These are phyloP conservation scores for Drosophila quasianomalipes DNA, from an alignment of 2,888 invertebrate species.

Conservation along the genomic window DNA sequence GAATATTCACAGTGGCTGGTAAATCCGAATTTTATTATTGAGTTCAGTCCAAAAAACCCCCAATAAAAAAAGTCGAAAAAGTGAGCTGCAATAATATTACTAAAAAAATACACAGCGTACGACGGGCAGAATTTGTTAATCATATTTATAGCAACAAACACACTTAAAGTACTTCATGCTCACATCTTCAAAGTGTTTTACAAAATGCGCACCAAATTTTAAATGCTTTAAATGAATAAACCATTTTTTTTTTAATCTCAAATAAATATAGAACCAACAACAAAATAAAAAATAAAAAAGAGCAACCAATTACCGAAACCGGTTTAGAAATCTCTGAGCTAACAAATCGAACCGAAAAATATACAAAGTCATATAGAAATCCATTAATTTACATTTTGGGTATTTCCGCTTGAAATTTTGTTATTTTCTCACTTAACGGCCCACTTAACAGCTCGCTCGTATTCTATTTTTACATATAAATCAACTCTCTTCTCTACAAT, in stretches of 20 bases:
- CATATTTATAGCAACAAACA: conserved; percentile 12
- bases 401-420: conserved; percentile 58
- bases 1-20: conserved; percentile 15
- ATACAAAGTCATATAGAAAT: conserved; percentile 51
- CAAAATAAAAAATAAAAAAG: conserved; percentile 36
- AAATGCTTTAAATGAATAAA: conserved; percentile 39
- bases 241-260: conserved; percentile 45
- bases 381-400: conserved; percentile 78
- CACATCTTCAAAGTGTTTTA: conserved; percentile 7
- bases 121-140: conserved; percentile 6
- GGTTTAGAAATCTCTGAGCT: conserved; percentile 59
- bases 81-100: conserved; percentile 26
- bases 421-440: conserved; percentile 14
- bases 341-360: conserved; percentile 33
- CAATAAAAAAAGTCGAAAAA: conserved; percentile 2
- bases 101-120: not conserved
- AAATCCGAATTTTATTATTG: conserved; percentile 9
- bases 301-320: conserved; percentile 62
- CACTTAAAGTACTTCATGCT: not conserved
- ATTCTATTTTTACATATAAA: not conserved
- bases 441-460: not conserved
- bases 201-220: conserved; percentile 52
- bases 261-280: conserved; percentile 15
- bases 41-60: conserved; percentile 11
- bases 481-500: conserved; percentile 23